Evolutionary conservation across 2,113 vertebrate genomes (phyloP).

Genomic region (Butorides virescens): DNA sequence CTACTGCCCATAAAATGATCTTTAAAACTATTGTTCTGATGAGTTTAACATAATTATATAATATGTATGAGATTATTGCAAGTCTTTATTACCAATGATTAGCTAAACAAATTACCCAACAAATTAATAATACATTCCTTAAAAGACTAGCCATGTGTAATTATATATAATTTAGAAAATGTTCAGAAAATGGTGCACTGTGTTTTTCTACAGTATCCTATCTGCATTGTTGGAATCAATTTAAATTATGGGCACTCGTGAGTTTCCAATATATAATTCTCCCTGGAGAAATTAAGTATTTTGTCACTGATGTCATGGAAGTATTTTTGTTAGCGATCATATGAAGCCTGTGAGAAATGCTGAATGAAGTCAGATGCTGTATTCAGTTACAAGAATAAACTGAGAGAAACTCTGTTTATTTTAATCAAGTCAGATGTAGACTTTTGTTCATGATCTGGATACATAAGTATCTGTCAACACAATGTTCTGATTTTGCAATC

Average conservation of each 20-base stretch:
- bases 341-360: constrained; percentile 1
- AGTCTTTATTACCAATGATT: constrained; percentile 56
- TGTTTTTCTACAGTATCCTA: not conserved
- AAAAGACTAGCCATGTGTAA: not conserved
- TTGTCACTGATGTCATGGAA: not conserved
- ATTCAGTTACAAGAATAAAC: not conserved
- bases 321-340: not conserved
- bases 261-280: not conserved
- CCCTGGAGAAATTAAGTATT: not conserved
- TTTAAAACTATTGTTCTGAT: constrained; percentile 28
- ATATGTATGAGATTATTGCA: not conserved
- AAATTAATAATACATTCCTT: constrained; percentile 17
- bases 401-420: not conserved
- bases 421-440: not conserved
- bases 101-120: constrained; percentile 9
- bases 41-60: constrained; percentile 6
- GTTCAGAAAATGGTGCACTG: not conserved
- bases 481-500: constrained; percentile 19
- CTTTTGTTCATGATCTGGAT: not conserved
- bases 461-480: not conserved
- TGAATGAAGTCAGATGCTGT: not conserved
- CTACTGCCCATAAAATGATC: not conserved
- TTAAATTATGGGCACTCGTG: not conserved
- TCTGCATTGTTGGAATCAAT: not conserved
- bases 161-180: constrained; percentile 2